Evolutionary conservation across 2,113 vertebrate genomes (phyloP), one percentile per base, ranked within the genome.

Genomic region (Rutilus rutilus): DNA sequence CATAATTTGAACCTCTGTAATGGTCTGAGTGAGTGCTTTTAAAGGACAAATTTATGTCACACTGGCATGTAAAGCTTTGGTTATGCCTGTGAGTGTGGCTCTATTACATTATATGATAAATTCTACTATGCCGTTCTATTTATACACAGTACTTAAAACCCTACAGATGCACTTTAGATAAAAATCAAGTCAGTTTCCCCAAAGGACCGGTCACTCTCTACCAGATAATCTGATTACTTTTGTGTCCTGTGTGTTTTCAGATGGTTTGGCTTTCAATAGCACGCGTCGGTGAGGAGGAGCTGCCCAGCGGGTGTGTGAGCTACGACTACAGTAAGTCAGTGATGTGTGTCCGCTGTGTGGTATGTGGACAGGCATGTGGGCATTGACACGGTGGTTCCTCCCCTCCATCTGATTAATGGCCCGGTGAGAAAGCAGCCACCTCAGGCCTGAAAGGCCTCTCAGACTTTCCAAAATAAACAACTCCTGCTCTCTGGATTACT

Each of bases 391-490:
- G 14, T 62, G 78, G 59, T 62, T 73, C 39, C 36, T 81, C 50
- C 54, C 54, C 47, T 59, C 67, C 12, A 5, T 67, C 50, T 84
- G 81, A 83, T 87, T 86, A 77, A 87, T 87, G 60, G 52, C 27
- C 75, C 65, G 59, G 80, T 84, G 74, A 73, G 67, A 81, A 92
- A 88, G 88, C 86, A 92, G 90, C 91, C 91, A 87, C 91, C 91
- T 39, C 87, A 50, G 92, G 89, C 33, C 33, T 33, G 33, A 33
- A 33, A 33, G 33, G 33, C 91, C 91, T 88, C 90, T 90, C 91
- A 89, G 91, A 89, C 91, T 85, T 90, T 92, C 91, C 89, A 90
- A 93, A 94, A 93, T 91, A 92, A 93, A 93, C 88, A 89, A 89
- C 92, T 92, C 91, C 89, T 88, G 81, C 81, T n/a, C 64, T 89